Conservation (phyloP, 2,888 invertebrate genomes). For the Tribolium freemani region DNA sequence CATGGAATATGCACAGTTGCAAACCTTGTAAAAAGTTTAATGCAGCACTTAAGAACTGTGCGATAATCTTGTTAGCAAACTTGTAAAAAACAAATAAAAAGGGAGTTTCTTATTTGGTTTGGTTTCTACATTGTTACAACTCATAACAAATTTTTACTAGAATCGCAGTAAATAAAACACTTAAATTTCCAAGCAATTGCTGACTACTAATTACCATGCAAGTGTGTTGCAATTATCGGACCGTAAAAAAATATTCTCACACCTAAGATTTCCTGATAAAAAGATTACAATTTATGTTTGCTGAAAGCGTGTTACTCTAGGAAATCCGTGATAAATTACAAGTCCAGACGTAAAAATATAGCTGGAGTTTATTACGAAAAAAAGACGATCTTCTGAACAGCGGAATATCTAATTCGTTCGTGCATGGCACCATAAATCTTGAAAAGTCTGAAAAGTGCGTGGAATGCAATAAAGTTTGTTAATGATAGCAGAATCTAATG, state of each 20-base stretch:
- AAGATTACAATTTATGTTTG: constrained; percentile 14
- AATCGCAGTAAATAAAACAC: too few species aligned
- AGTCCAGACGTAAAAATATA: constrained; percentile 40
- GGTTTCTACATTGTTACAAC: not conserved
- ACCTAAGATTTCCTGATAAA: not conserved
- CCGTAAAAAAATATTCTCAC: not conserved
- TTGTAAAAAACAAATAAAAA: not conserved
- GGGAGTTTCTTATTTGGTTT: not conserved
- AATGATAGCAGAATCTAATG: constrained; percentile 17
- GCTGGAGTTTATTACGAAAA: constrained; percentile 44
- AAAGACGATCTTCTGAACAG: constrained; percentile 16
- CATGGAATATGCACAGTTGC: not conserved
- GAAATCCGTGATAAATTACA: constrained; percentile 47
- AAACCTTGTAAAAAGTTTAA: not conserved
- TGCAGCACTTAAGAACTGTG: not conserved
- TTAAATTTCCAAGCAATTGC: too few species aligned
- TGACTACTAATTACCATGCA: too few species aligned
- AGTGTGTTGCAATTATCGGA: not conserved
- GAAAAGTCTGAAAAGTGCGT: constrained; percentile 49
- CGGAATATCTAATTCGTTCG: constrained; percentile 50
- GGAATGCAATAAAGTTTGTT: constrained; percentile 32
- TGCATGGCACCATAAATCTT: constrained; percentile 52
- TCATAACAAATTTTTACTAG: not conserved
- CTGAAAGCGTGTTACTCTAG: constrained; percentile 23
- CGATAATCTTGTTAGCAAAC: not conserved